Conservation (phyloP, 2,888 invertebrate species). For the Helobdella robusta region DNA sequence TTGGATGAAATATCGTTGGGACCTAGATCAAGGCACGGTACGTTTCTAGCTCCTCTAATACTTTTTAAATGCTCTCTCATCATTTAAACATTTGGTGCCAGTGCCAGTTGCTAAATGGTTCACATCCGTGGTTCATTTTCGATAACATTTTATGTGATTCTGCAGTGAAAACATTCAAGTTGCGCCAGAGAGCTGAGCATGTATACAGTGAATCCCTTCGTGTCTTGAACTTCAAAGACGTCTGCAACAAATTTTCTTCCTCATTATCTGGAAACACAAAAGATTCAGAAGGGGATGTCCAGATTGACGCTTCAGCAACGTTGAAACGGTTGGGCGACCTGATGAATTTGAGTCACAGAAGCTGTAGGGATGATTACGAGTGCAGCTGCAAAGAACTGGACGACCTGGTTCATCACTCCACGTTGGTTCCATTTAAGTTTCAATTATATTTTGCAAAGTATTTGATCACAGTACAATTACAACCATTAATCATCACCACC, state of each 20-base stretch:
- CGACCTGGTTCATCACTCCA: slow-evolving; percentile 60
- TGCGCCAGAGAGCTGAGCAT: slow-evolving; percentile 76
- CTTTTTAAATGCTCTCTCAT: neutral
- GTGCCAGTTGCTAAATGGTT: too few species aligned
- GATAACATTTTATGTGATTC: slow-evolving; percentile 14
- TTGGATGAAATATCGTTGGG: slow-evolving; percentile 62
- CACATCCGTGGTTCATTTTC: too few species aligned
- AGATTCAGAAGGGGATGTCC: neutral
- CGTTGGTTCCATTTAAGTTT: slow-evolving; percentile 54
- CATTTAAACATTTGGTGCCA: neutral
- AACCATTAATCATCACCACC: too few species aligned
- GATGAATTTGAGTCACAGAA: slow-evolving; percentile 80
- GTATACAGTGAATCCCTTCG: slow-evolving; percentile 73
- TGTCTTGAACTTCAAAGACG: slow-evolving; percentile 65
- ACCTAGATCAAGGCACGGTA: slow-evolving; percentile 58
- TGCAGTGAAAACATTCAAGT: slow-evolving; percentile 56
- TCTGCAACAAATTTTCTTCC: slow-evolving; percentile 52
- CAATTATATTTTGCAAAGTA: too few species aligned
- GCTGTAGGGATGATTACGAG: slow-evolving; percentile 74
- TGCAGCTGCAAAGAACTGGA: slow-evolving; percentile 85
- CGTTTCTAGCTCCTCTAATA: slow-evolving; percentile 33
- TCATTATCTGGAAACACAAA: neutral
- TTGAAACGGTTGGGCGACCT: slow-evolving; percentile 61
- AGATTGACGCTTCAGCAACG: slow-evolving; percentile 34
- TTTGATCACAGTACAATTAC: too few species aligned